phyloP scores from a whole-genome alignment of 2,888 invertebrate genomes.

The Melanophora roralis region DNA sequence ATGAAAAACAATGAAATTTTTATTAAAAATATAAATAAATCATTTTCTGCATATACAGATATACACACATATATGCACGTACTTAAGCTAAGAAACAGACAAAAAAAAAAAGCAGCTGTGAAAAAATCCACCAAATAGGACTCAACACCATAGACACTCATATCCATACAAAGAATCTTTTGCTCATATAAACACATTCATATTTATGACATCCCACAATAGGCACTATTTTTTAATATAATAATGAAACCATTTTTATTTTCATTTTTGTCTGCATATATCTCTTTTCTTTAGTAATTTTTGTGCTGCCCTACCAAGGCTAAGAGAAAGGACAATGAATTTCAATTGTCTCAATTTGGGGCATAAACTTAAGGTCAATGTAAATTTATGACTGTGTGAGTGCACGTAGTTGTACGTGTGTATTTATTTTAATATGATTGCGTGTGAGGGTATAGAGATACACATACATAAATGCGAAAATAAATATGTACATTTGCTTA shows the following conservation, averaged over 20 bases:
- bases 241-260: no score
- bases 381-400: slow-evolving; percentile 10
- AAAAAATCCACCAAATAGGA: neutral
- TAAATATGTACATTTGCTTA: no score
- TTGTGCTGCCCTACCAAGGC: neutral
- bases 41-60: neutral
- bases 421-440: no score
- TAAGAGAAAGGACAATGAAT: slow-evolving; percentile 34
- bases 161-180: neutral
- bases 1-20: neutral
- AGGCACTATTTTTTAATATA: no score
- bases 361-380: slow-evolving; percentile 38
- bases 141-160: neutral
- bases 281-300: neutral
- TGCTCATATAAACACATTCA: neutral
- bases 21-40: neutral
- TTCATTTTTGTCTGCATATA: no score
- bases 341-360: slow-evolving; percentile 50
- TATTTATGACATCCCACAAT: no score
- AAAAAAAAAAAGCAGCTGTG: neutral
- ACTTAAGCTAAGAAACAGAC: no score
- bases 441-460: no score
- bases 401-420: neutral
- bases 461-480: no score
- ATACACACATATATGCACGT: no score